Evolutionary conservation across 2,888 invertebrate genomes (phyloP).

Genomic region (Ferrisia virgata): DNA sequence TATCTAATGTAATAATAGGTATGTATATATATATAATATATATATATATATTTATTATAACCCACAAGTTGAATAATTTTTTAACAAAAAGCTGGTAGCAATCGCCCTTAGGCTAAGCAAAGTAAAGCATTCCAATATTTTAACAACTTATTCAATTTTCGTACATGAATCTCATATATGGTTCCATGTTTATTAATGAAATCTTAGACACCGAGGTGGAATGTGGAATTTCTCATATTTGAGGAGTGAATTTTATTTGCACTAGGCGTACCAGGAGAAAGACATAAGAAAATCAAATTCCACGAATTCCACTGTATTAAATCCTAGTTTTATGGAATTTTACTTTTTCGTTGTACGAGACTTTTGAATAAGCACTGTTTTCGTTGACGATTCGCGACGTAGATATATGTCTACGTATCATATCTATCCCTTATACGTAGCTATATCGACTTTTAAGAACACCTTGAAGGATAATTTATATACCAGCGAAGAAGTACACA

Average conservation of each 20-base stretch:
- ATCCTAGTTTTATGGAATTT: slow-evolving; percentile 29
- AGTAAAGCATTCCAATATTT: not conserved
- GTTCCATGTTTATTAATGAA: not conserved
- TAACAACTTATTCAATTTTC: not conserved
- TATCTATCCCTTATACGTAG: not conserved
- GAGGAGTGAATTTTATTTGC: slow-evolving; percentile 20
- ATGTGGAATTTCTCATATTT: slow-evolving; percentile 41
- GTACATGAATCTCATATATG: not conserved
- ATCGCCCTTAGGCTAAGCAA: not conserved
- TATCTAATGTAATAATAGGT: too few relatives aligned
- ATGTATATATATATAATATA: not conserved
- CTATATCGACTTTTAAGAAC: not conserved
- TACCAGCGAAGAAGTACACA: not conserved
- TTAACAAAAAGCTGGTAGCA: not conserved
- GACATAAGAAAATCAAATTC: slow-evolving; percentile 38
- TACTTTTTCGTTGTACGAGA: slow-evolving; percentile 1
- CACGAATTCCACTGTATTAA: slow-evolving; percentile 20
- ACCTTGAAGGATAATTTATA: not conserved
- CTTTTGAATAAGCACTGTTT: not conserved
- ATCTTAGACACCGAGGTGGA: slow-evolving; percentile 4
- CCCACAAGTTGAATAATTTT: not conserved
- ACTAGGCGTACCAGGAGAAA: slow-evolving; percentile 3
- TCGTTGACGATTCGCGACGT: slow-evolving; percentile 10
- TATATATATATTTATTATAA: too few relatives aligned
- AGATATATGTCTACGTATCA: not conserved